Evolutionary conservation across 2,888 invertebrate genomes (phyloP), one percentile per base, ranked within the genome.

Genomic region (Yponomeuta sedellus): DNA sequence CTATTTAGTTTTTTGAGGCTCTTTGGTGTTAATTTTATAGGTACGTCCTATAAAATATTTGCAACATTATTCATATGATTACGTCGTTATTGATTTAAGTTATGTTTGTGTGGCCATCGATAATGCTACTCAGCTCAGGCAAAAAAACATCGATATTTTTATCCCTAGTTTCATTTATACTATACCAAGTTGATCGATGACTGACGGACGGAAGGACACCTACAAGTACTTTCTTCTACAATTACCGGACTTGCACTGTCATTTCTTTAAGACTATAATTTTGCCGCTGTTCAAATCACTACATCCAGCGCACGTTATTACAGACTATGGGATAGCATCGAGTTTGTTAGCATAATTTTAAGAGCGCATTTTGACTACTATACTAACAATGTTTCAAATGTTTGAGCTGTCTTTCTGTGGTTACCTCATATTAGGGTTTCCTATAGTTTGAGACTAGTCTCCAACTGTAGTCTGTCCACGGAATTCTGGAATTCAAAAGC

Each of bases 211-310:
- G 44, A 52, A 12, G 11, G 22, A 25, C 22, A 59, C 25, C 59
- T 5, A 11, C 44, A 52, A 34, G n/a, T 39, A 62, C 62, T 62
- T 62, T 62, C 62, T 62, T 62, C 39, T n/a, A 34, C 62, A 62
- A 39, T 39, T 10, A 62, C 28, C 19, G 39, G 19, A 11, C 11
- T 20, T 20, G 20, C 34, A 19, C 34, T 62, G 39, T 39, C 39
- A 20, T 62, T 62, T 39, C 62, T n/a, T n/a, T 19, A 19, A 59
- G 20, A 59, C 25, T 59, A 12, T 52, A 52, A 52, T 52, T 52
- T 52, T 52, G 44, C 44, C 44, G 44, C 44, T 52, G 12, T 44
- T 44, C 12, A 52, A 52, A 52, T 52, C 16, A 52, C 44, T 16
- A 16, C 16, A 52, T 16, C 16, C 44, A 52, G 44, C 16, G 3